Percentiles rank a stretch among this genome's conserved stretches.
Conservation (phyloP, 2,113 vertebrate species). For the Elachura formosa region DNA sequence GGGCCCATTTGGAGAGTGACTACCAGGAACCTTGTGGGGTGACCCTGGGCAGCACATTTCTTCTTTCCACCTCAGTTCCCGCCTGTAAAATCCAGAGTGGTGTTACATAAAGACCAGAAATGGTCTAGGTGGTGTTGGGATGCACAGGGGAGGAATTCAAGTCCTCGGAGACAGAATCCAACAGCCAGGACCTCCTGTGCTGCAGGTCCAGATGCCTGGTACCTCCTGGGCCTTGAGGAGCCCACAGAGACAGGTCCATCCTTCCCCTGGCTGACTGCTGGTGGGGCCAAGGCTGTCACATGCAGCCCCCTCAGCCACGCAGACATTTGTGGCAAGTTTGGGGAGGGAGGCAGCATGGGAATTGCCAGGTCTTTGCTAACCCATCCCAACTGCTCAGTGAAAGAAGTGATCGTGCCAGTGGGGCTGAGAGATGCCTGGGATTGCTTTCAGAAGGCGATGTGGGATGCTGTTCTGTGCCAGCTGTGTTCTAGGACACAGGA, state of each 20-base stretch:
- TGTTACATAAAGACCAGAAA: background rate
- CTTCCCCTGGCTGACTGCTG: background rate
- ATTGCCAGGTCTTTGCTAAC: rapidly evolving
- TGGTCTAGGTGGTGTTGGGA: background rate
- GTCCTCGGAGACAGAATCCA: too few relatives aligned
- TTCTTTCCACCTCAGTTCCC: background rate
- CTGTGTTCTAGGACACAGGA: background rate
- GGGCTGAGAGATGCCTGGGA: background rate
- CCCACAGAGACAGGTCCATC: background rate
- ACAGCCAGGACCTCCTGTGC: background rate
- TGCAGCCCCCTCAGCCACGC: rapidly evolving
- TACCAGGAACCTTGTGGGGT: background rate
- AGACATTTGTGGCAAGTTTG: background rate
- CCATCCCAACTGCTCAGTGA: background rate
- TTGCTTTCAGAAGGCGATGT: background rate
- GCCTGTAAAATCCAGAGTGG: background rate
- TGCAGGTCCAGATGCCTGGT: rapidly evolving
- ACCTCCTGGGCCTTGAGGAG: background rate
- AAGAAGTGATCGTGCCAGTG: background rate
- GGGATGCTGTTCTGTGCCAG: background rate
- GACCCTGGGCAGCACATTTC: background rate
- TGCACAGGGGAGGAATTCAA: background rate
- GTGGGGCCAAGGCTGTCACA: background rate
- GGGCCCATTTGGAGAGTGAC: background rate
- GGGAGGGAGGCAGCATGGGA: background rate